Conservation (phyloP, 2,113 vertebrate species). For the Dromaius novaehollandiae region DNA sequence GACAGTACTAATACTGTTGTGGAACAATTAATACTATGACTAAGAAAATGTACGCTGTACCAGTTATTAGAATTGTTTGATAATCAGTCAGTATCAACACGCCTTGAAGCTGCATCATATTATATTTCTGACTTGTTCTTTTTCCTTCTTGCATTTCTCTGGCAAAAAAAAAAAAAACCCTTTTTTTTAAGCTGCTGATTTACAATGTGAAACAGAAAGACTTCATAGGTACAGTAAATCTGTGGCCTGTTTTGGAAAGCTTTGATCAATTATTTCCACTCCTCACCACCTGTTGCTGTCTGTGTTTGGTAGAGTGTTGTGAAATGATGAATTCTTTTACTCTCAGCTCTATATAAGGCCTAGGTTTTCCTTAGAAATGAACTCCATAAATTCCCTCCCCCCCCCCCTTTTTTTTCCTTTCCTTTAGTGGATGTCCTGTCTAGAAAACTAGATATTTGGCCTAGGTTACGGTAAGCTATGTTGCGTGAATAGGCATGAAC, state of each 20-base stretch:
- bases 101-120: background rate
- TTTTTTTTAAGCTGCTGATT: background rate
- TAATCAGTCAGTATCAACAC: too few species aligned
- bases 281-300: accelerated
- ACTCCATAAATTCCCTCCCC: background rate
- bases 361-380: background rate
- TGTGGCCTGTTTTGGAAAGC: background rate
- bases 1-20: too few species aligned
- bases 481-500: accelerated
- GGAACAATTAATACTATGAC: too few species aligned
- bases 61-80: too few species aligned
- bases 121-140: background rate
- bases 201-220: background rate
- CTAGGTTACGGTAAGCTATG: background rate
- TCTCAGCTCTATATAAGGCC: background rate
- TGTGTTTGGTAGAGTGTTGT: background rate
- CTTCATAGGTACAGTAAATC: background rate
- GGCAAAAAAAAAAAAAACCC: background rate
- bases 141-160: background rate
- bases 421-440: background rate
- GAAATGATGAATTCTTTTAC: background rate
- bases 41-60: too few species aligned
- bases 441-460: background rate
- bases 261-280: background rate
- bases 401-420: background rate